Evolutionary conservation across 2,888 invertebrate species (phyloP), one percentile per base, ranked within the genome.

Genomic region (Leptinotarsa tumamoca): DNA sequence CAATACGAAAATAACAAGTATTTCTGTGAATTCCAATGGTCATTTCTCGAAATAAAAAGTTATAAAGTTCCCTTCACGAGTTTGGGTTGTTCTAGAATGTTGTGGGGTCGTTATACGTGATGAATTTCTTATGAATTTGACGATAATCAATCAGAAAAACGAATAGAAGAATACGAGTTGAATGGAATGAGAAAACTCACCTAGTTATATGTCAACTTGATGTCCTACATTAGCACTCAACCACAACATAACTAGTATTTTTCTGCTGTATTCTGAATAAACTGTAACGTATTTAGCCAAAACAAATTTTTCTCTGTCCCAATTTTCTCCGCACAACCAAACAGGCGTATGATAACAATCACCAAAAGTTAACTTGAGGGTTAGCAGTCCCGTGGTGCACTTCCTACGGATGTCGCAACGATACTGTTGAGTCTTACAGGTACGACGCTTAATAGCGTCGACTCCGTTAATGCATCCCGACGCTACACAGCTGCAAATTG

Each of bases 371-470:
- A 33, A 68, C 67, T 61, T 33, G 15, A 66, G 56, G 54, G 23
- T 49, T 15, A 69, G 68, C 67, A 76, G 78, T 82, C 79, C 80
- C 77, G 78, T 80, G 82, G 81, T 78, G 80, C 79, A 74, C 71
- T 78, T 78, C 73, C 75, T 61, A 43, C 76, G 68, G 80, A 77
- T 81, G 82, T 80, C 82, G 82, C 82, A 82, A 74, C 78, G 79
- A 74, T 79, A 83, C 83, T 83, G 83, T 70, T 73, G 66, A 74
- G 74, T 71, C 73, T 76, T 78, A 77, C 82, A 80, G 82, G 80
- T 81, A 79, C 78, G 80, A 75, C 72, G 75, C 74, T 58, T 76
- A 75, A 77, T 76, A 75, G 81, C 83, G 83, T 81, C 83, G 83
- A 82, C 83, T 78, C 82, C 74, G 76, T 73, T 71, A 68, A 73